These are phyloP conservation scores for Kradibia gibbosae DNA, from an alignment of 1,140 invertebrate species.

Conservation along the genomic window DNA sequence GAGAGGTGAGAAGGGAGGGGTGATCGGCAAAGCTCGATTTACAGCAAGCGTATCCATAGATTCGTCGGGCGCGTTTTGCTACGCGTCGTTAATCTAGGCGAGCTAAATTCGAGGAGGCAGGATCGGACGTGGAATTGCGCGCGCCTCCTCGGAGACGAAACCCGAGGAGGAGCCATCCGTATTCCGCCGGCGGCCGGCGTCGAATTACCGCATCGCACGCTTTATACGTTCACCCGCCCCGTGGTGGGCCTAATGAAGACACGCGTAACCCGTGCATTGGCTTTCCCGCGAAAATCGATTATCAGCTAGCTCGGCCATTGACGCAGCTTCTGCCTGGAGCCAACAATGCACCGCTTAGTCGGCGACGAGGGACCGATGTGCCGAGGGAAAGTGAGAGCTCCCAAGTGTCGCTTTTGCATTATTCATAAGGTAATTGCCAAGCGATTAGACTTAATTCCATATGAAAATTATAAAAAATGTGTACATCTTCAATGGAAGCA, in stretches of 20 bases:
- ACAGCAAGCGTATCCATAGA: conserved; percentile 14
- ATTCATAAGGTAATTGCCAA: background rate
- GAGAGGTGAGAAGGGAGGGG: background rate
- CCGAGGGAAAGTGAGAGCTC: background rate
- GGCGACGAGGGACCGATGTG: no score
- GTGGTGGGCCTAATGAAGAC: background rate
- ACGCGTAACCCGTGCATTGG: no score
- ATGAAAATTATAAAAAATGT: background rate
- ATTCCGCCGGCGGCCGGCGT: conserved; percentile 15
- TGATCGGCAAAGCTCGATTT: conserved; percentile 22
- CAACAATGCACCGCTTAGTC: no score
- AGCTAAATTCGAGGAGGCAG: conserved; percentile 42
- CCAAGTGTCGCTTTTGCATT: background rate
- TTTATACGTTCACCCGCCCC: conserved; percentile 13
- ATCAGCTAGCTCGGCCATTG: background rate
- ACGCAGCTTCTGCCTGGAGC: background rate
- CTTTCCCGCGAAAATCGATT: background rate
- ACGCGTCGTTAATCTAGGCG: conserved; percentile 36
- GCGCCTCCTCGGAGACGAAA: conserved; percentile 20
- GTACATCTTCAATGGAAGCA: background rate
- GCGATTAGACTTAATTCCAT: background rate
- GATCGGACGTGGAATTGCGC: conserved; percentile 20
- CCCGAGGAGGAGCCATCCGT: conserved; percentile 36
- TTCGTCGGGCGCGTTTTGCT: conserved; percentile 24
- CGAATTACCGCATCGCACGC: conserved; percentile 23